Conservation (phyloP, 2,797 vertebrate species). For the Eospalax fontanierii region DNA sequence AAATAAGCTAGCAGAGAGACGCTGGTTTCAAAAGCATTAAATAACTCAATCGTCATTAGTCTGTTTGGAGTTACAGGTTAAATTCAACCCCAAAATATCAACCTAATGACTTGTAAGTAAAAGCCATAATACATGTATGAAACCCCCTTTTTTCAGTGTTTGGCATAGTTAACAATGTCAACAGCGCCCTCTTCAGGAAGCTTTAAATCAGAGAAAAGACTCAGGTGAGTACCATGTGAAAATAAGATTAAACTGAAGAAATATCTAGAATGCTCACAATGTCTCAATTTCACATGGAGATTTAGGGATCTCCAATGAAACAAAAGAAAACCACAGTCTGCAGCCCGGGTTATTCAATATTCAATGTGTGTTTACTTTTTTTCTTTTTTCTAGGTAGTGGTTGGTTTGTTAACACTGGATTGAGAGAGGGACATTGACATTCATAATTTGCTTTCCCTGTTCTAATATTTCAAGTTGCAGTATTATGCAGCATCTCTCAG, state of each 20-base stretch:
- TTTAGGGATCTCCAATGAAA: conserved; percentile 34
- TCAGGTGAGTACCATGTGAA: not conserved
- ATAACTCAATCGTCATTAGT: conserved; percentile 49
- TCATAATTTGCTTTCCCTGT: not conserved
- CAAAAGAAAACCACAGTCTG: not conserved
- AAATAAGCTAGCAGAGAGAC: conserved; percentile 19
- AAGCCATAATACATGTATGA: conserved; percentile 59
- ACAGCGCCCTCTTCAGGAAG: conserved; percentile 87
- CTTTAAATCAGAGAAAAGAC: not conserved
- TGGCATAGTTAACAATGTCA: conserved; percentile 82
- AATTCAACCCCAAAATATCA: conserved; percentile 64
- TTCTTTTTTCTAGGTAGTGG: not conserved
- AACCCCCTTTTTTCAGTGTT: conserved; percentile 3
- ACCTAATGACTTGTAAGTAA: conserved; percentile 64
- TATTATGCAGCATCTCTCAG: not conserved
- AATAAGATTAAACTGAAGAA: conserved; percentile 50
- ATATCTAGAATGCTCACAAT: conserved; percentile 13
- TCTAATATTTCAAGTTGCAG: conserved; percentile 5
- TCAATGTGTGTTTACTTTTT: not conserved
- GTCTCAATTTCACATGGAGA: not conserved
- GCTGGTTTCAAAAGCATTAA: conserved; percentile 58
- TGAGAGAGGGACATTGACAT: conserved; percentile 7
- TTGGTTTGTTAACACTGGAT: not conserved
- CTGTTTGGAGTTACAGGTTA: conserved; percentile 61
- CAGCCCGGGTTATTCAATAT: not conserved